Base-by-base conservation (phyloP, 2,888 invertebrate species). In the Bimastos eiseni region DNA sequence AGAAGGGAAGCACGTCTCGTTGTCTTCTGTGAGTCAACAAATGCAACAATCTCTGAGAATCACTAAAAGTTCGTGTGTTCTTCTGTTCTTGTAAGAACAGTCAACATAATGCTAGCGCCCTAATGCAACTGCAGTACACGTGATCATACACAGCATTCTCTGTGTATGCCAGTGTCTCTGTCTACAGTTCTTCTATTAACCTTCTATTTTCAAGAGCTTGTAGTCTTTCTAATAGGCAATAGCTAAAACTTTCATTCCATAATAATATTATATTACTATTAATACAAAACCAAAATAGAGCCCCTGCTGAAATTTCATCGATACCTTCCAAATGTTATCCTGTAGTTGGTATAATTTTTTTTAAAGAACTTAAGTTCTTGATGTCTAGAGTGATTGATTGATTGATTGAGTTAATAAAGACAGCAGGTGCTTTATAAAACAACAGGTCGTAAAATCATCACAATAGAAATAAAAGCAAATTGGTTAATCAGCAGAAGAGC, bases 1-100 rank as follows among this genome's bases (percentile, higher is more conserved):
- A 93, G 93, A 89, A 94, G 93, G 0, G 94, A 94, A 17, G 94
- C 96, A 38, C 95, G 93, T 92, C 95, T 95, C 91, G 94, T 93
- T 6, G 95, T 94, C 92, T 95, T 95, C 95, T 95, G 93, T 8
- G n/a, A 70, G n/a, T 70, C n/a, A 70, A 11, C 30, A 30, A 30
- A 70, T n/a, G n/a, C n/a, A n/a, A n/a, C n/a, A n/a, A n/a, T n/a
- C n/a, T n/a, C n/a, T n/a, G 0, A 70, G 70, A 70, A 70, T 70
- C 30, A 70, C 70, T n/a, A n/a, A 70, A n/a, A 11, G 1, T n/a
- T n/a, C n/a, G n/a, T n/a, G n/a, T n/a, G n/a, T n/a, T n/a, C n/a
- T n/a, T n/a, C n/a, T n/a, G n/a, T n/a, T n/a, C n/a, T n/a, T n/a
- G n/a, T n/a, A 70, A 70, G 30, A 8, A 70, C n/a, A 70, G 70